Base-by-base conservation (phyloP, 2,113 vertebrate species). In the Odobenus rosmarus region DNA sequence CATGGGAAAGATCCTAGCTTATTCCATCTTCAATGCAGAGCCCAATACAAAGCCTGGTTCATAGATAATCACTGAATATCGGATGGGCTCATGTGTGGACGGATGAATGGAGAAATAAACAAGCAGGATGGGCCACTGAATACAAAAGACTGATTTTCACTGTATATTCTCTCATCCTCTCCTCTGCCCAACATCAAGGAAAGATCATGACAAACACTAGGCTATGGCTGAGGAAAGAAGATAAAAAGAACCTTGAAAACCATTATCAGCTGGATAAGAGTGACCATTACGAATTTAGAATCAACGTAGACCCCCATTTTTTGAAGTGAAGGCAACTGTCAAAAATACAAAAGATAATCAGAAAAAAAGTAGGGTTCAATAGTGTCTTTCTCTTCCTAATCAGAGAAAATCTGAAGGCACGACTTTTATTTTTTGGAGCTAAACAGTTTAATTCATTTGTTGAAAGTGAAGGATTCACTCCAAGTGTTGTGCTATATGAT, bases 271-370 rank as follows among this genome's bases (percentile, higher is more conserved):
- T 88, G 46, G 59, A 61, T 67, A 67, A 88, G 8, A 67, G 62
- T 24, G 23, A 96, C 28, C 3, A 61, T 13, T 57, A 83, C 61
- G 28, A 76, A 91, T 79, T 95, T 9, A 36, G 80, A 97, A 88
- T 55, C 85, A 51, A 77, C 23, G 11, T 12, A 74, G 96, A 57
- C 2, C 15, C 51, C 96, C 36, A 64, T 59, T 55, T 86, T 95
- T 36, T 33, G 21, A 94, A 61, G 36, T 53, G 42, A 90, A 8
- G 18, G 28, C 15, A 85, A 18, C 42, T 93, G 42, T 87, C 87
- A 93, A 86, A 95, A 92, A 88, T 67, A 91, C 72, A 92, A 93
- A 93, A 94, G 62, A 62, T 46, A 77, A 74, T 11, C 8, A 42
- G 16, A 16, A 49, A 21, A 77, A 72, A 74, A 26, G 69, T 13